Conservation (phyloP, 2,888 invertebrate genomes). For the Dolichopus griseipennis region DNA sequence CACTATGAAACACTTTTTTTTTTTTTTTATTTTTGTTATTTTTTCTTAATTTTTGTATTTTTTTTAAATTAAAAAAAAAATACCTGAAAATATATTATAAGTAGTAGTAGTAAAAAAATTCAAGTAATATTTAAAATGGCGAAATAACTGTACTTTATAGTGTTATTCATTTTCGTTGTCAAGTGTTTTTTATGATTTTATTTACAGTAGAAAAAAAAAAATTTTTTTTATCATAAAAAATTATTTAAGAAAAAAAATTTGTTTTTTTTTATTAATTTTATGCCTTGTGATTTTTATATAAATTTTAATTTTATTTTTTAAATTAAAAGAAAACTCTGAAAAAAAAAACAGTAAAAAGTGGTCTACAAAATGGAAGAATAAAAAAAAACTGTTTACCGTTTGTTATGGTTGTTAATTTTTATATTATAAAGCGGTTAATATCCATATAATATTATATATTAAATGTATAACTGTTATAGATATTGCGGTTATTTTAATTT, state of each 20-base stretch:
- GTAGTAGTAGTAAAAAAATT: too few relatives aligned
- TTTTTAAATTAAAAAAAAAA: background rate
- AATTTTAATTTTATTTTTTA: background rate
- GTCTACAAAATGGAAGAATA: too few relatives aligned
- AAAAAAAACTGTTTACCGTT: background rate
- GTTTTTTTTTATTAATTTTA: background rate
- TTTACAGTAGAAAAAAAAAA: background rate
- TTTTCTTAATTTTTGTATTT: background rate
- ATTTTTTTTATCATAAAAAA: background rate
- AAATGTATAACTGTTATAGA: too few relatives aligned
- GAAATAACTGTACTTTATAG: background rate
- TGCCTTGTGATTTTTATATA: background rate
- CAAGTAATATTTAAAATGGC: background rate
- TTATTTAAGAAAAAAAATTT: background rate
- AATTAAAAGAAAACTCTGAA: background rate
- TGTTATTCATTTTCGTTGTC: background rate
- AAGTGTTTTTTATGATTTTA: background rate
- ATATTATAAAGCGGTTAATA: too few relatives aligned
- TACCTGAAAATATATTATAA: too few relatives aligned
- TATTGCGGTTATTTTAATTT: too few relatives aligned
- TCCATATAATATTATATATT: too few relatives aligned
- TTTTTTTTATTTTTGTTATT: background rate
- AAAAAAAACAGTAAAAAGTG: background rate
- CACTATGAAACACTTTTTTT: too few relatives aligned
- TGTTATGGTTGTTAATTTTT: background rate